Evolutionary conservation across 2,797 vertebrate species (phyloP).

Genomic region (Hozukius guyotensis): DNA sequence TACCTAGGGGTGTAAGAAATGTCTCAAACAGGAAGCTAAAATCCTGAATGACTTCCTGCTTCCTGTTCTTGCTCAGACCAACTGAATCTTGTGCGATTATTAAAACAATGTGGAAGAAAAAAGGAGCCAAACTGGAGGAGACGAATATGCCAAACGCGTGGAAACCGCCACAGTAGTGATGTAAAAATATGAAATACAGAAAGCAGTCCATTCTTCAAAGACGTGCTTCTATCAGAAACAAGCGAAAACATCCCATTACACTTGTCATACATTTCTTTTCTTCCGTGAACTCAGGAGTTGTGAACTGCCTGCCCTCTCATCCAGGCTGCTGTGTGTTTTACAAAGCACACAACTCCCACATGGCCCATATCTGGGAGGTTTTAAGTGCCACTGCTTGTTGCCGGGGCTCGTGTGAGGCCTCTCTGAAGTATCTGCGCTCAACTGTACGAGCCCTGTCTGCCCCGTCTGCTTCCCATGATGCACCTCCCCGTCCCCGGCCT

Average conservation of each 20-base stretch:
- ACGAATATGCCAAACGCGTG: background rate
- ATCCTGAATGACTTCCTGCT: constrained; percentile 11
- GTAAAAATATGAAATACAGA: background rate
- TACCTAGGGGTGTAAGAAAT: background rate
- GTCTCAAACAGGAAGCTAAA: background rate
- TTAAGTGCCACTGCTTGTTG: constrained; percentile 63
- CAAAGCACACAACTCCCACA: constrained; percentile 53
- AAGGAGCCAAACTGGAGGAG: background rate
- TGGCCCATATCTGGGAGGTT: constrained; percentile 43
- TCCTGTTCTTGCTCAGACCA: background rate
- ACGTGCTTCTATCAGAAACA: background rate
- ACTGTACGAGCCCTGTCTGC: constrained; percentile 59
- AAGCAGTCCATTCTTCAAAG: background rate
- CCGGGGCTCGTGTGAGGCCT: constrained; percentile 57
- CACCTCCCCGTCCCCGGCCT: constrained; percentile 66
- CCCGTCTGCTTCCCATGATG: constrained; percentile 77
- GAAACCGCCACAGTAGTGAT: background rate
- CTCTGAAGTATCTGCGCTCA: constrained; percentile 51
- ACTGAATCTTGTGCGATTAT: background rate
- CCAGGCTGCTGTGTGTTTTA: constrained; percentile 21
- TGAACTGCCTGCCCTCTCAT: constrained; percentile 19
- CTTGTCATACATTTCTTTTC: background rate
- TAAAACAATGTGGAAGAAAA: background rate
- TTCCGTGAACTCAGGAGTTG: background rate
- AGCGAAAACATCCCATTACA: background rate